Percentiles rank a stretch among this genome's conserved stretches.
phyloP scores from a whole-genome alignment of 2,797 vertebrate genomes.

The Danio tinwini region DNA sequence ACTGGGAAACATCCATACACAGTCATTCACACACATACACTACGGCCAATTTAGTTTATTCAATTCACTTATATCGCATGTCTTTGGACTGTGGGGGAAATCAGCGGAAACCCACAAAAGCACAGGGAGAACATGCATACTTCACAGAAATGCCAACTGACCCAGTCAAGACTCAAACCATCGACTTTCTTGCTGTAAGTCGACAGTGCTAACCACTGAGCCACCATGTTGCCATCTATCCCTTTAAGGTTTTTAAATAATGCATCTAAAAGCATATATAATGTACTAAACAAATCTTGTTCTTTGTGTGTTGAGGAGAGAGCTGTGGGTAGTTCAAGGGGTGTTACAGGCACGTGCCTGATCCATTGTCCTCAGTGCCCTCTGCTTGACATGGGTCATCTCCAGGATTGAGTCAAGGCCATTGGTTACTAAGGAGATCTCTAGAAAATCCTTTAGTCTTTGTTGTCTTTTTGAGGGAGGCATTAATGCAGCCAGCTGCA shows the following conservation, averaged over 20 bases:
- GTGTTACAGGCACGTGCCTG: constrained; percentile 29
- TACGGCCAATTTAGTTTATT: too few species aligned
- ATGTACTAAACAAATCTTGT: neutral
- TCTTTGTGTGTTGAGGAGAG: neutral
- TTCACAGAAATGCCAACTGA: too few species aligned
- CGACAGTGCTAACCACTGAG: too few species aligned
- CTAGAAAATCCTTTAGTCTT: constrained; percentile 36
- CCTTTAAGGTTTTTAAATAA: neutral
- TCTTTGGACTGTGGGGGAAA: too few species aligned
- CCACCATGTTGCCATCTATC: too few species aligned
- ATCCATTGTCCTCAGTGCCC: constrained; percentile 44
- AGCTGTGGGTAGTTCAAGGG: neutral
- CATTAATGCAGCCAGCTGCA: constrained; percentile 29
- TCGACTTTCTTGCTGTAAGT: too few species aligned
- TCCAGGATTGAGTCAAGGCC: constrained; percentile 23
- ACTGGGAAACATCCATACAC: too few species aligned
- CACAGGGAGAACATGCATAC: too few species aligned
- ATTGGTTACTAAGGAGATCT: constrained; percentile 54
- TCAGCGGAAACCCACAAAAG: too few species aligned
- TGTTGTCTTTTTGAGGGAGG: constrained; percentile 18
- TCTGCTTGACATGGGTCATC: constrained; percentile 48
- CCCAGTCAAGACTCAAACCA: too few species aligned
- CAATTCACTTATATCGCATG: too few species aligned
- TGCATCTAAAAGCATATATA: neutral
- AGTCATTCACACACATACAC: too few species aligned